phyloP scores from a whole-genome alignment of 2,113 vertebrate genomes.

The Toxotes jaculatrix region DNA sequence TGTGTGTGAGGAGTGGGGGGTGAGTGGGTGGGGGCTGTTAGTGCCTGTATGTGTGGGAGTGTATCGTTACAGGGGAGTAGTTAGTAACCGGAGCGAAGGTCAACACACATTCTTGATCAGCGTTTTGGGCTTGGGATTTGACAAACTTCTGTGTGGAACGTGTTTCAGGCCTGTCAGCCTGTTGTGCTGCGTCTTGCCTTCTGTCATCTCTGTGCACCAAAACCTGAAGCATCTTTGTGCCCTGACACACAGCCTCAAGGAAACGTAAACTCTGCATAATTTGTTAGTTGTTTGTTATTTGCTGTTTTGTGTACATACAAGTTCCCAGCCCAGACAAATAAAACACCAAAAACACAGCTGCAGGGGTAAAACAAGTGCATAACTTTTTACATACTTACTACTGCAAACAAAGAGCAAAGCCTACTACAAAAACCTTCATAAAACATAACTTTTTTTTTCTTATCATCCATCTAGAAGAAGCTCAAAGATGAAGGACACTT shows the following conservation, averaged over 20 bases:
- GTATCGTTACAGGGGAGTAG: conserved; percentile 50
- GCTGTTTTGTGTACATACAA: no score
- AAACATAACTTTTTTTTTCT: no score
- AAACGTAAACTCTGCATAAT: no score
- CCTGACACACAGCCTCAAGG: not conserved
- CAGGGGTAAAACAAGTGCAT: not conserved
- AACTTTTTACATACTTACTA: not conserved
- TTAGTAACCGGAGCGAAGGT: conserved; percentile 65
- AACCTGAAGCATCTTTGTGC: conserved; percentile 12
- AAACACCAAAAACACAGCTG: no score
- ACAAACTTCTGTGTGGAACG: not conserved
- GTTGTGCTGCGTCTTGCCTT: conserved; percentile 5
- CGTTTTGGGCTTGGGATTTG: conserved; percentile 33
- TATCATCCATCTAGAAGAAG: not conserved
- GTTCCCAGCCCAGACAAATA: no score
- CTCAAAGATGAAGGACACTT: not conserved
- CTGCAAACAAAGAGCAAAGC: not conserved
- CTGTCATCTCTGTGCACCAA: conserved; percentile 18
- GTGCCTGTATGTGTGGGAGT: conserved; percentile 58
- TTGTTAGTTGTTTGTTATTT: no score
- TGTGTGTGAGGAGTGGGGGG: conserved; percentile 27
- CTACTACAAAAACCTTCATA: not conserved
- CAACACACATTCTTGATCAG: conserved; percentile 43
- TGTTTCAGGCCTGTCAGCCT: conserved; percentile 5
- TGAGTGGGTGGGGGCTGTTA: conserved; percentile 43